Conservation (phyloP, 2,888 invertebrate genomes). For the Phragmatobia fuliginosa region DNA sequence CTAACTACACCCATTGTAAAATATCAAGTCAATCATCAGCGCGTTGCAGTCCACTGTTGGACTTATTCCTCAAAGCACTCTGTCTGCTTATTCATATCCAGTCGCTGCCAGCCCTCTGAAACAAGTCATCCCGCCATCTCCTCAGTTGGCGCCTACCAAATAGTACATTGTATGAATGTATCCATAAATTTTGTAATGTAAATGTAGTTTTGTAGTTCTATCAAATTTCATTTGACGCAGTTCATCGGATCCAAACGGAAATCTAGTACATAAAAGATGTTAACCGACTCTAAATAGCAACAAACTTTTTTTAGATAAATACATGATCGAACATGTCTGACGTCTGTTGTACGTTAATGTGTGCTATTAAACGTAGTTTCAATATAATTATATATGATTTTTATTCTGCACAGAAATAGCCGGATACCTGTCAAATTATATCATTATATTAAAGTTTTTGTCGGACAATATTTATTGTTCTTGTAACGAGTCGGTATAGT, state of each 20-base stretch:
- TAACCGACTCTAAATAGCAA: slow-evolving; percentile 6
- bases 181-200: too few relatives aligned
- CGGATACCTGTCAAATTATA: neutral
- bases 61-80: too few relatives aligned
- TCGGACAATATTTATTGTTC: neutral
- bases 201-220: too few relatives aligned
- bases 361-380: neutral
- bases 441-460: neutral
- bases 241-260: neutral
- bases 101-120: too few relatives aligned
- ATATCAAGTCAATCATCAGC: too few relatives aligned
- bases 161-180: too few relatives aligned
- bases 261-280: neutral
- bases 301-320: neutral
- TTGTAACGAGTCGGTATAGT: neutral
- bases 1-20: too few relatives aligned
- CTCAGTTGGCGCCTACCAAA: too few relatives aligned
- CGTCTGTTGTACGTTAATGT: slow-evolving; percentile 5
- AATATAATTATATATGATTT: neutral
- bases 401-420: neutral
- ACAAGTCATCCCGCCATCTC: too few relatives aligned
- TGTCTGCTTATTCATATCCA: too few relatives aligned
- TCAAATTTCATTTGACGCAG: neutral
- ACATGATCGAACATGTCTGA: neutral
- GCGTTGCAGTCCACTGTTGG: too few relatives aligned